These are phyloP conservation scores for Antechinus flavipes DNA, from an alignment of 2,113 vertebrate species.

Conservation along the genomic window DNA sequence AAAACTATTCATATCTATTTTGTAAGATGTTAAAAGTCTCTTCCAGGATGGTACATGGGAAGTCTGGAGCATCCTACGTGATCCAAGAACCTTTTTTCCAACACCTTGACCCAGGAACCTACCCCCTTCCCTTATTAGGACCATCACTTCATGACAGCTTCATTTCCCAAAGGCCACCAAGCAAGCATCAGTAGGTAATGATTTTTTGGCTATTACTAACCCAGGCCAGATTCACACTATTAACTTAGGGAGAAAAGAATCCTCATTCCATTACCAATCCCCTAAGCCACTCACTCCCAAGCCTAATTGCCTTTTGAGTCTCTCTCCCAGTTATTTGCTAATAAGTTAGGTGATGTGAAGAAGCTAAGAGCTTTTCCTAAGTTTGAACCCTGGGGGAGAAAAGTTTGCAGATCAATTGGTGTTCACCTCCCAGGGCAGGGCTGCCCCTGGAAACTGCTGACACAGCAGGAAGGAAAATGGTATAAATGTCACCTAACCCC, in stretches of 20 bases:
- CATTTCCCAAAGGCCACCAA: slow-evolving; percentile 63
- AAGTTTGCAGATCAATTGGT: background rate
- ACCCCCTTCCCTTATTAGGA: slow-evolving; percentile 16
- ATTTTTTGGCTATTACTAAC: slow-evolving; percentile 36
- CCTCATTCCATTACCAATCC: slow-evolving; percentile 39
- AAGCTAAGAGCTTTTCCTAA: slow-evolving; percentile 32
- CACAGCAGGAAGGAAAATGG: background rate
- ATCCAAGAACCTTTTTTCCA: slow-evolving; percentile 6
- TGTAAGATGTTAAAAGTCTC: background rate
- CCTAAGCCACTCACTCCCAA: slow-evolving; percentile 2
- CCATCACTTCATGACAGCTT: slow-evolving; percentile 44
- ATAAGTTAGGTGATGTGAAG: slow-evolving; percentile 57
- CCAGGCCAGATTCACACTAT: slow-evolving; percentile 68
- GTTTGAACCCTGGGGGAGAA: slow-evolving; percentile 56
- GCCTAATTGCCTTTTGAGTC: slow-evolving; percentile 71
- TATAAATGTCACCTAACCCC: background rate
- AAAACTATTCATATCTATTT: background rate
- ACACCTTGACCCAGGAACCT: slow-evolving; percentile 10
- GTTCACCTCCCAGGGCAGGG: background rate
- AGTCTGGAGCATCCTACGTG: background rate
- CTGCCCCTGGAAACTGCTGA: background rate
- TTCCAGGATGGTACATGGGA: background rate
- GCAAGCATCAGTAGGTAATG: slow-evolving; percentile 52
- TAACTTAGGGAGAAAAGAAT: slow-evolving; percentile 63
- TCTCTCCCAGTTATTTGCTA: slow-evolving; percentile 64